These are phyloP conservation scores for Dreissena polymorpha DNA, from an alignment of 1,140 invertebrate species.

Conservation along the genomic window DNA sequence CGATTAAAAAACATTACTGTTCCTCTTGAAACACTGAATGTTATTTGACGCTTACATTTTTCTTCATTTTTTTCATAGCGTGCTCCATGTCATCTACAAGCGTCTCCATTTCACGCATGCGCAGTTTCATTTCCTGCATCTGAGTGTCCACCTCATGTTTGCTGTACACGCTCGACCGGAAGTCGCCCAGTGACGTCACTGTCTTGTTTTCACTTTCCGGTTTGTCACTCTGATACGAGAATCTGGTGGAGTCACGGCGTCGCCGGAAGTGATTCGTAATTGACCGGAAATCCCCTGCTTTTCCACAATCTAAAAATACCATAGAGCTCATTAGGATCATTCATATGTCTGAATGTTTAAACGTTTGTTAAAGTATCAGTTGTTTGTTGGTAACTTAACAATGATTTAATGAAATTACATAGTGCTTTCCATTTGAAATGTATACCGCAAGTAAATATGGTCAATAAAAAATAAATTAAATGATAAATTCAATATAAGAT, in stretches of 20 bases:
- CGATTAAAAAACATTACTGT: too few species aligned
- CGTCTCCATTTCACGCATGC: conserved; percentile 35
- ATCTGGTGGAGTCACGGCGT: conserved; percentile 2
- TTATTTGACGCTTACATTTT: conserved; percentile 23
- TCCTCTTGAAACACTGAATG: neutral
- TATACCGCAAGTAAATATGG: too few species aligned
- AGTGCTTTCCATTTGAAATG: too few species aligned
- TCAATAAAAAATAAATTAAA: too few species aligned
- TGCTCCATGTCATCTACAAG: conserved; percentile 45
- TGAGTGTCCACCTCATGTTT: conserved; percentile 46
- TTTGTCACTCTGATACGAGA: conserved; percentile 23
- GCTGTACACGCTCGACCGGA: conserved; percentile 29
- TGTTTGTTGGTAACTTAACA: too few species aligned
- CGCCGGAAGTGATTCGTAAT: conserved; percentile 51
- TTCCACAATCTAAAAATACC: conserved; percentile 41
- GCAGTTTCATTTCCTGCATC: conserved; percentile 36
- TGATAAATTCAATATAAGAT: too few species aligned
- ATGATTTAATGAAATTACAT: too few species aligned
- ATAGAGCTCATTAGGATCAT: too few species aligned
- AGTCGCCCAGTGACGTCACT: neutral
- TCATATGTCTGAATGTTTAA: too few species aligned
- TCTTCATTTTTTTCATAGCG: conserved; percentile 49
- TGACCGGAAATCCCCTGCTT: conserved; percentile 50
- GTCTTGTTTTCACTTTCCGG: neutral
- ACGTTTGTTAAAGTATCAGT: too few species aligned